A percentile compares a stretch with the other conserved stretches of the same genome.
Conservation (phyloP, 2,113 vertebrate species). For the Helogale parvula region DNA sequence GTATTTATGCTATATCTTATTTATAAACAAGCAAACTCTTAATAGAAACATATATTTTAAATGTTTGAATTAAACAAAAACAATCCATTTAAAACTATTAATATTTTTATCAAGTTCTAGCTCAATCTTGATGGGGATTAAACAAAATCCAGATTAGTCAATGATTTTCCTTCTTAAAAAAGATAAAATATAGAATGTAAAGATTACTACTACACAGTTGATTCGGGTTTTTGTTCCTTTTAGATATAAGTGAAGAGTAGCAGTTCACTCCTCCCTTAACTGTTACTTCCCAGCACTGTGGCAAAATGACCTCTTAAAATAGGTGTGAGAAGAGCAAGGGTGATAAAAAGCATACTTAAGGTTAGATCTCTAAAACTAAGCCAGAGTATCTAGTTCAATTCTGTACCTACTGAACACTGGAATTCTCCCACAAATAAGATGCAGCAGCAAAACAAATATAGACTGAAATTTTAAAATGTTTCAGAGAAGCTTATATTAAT, state of each 20-base stretch:
- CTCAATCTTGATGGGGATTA: not conserved
- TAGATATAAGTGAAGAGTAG: not conserved
- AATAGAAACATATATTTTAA: not conserved
- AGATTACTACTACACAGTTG: not conserved
- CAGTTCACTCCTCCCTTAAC: not conserved
- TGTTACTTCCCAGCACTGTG: not conserved
- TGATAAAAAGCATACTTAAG: not conserved
- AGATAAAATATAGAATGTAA: not conserved
- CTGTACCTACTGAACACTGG: not conserved
- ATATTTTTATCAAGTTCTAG: slow-evolving; percentile 37
- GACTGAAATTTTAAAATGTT: not conserved
- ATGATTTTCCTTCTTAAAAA: slow-evolving; percentile 11
- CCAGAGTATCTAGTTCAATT: not conserved
- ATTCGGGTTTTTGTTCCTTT: not conserved
- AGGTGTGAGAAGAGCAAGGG: not conserved
- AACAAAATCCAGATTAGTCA: not conserved
- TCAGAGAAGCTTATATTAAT: not conserved
- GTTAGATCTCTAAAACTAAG: not conserved
- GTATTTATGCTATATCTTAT: not conserved
- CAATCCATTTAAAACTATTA: not conserved
- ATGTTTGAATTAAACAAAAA: slow-evolving; percentile 11
- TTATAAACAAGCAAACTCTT: not conserved
- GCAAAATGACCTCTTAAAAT: slow-evolving; percentile 31
- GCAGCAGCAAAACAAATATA: not conserved
- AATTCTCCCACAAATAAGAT: not conserved